A percentile compares a stretch with the other conserved stretches of the same genome.
Evolutionary conservation across 2,888 invertebrate species (phyloP).

Genomic region (Hypomecis atomaria): DNA sequence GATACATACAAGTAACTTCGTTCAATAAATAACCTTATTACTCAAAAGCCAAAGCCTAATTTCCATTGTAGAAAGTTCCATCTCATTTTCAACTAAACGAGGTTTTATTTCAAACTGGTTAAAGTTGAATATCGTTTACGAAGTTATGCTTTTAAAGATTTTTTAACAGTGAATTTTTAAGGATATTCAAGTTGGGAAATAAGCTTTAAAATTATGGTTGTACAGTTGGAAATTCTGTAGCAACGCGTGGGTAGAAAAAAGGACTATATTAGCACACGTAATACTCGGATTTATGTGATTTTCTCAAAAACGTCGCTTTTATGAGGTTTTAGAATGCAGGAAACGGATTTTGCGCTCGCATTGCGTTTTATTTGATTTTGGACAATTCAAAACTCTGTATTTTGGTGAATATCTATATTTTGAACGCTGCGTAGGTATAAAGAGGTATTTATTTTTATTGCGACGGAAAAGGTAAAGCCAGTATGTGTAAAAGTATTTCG

Average conservation of each 20-base stretch:
- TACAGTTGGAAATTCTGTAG: slow-evolving; percentile 1
- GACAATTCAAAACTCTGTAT: slow-evolving; percentile 9
- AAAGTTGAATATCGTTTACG: slow-evolving; percentile 17
- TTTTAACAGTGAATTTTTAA: slow-evolving; percentile 3
- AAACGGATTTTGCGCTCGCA: slow-evolving; percentile 19
- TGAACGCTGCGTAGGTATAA: no score
- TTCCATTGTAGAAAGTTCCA: slow-evolving; percentile 13
- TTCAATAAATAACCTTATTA: slow-evolving; percentile 28
- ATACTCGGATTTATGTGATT: slow-evolving; percentile 29
- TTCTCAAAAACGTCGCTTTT: slow-evolving; percentile 22
- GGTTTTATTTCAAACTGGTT: slow-evolving; percentile 3
- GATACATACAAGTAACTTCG: slow-evolving; percentile 10
- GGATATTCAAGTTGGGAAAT: background rate
- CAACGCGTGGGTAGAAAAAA: slow-evolving; percentile 10
- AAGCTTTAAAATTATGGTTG: background rate
- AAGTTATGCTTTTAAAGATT: slow-evolving; percentile 4
- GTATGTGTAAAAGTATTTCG: no score
- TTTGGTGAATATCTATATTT: background rate
- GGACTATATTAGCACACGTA: slow-evolving; percentile 26
- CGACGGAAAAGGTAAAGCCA: no score
- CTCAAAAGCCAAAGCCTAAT: slow-evolving; percentile 11
- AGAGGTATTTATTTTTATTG: no score
- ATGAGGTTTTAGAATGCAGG: slow-evolving; percentile 26
- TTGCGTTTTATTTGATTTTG: slow-evolving; percentile 28
- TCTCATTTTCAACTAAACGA: slow-evolving; percentile 6